phyloP scores from a whole-genome alignment of 2,888 invertebrate genomes.

The Drosophila tripunctata region DNA sequence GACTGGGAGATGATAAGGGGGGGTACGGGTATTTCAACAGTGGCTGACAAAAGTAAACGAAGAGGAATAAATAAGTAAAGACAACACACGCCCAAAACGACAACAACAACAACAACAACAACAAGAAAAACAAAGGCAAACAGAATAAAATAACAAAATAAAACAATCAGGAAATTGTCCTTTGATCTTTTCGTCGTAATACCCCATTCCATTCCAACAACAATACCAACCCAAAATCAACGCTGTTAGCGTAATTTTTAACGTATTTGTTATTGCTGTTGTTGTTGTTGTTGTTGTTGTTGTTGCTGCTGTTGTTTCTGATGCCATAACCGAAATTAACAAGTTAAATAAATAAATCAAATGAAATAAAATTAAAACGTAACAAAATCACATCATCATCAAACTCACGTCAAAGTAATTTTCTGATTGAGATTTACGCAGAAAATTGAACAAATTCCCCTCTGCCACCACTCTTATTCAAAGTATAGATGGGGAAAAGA shows the following conservation, averaged over 20 bases:
- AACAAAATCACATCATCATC: constrained; percentile 49
- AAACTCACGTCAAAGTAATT: constrained; percentile 41
- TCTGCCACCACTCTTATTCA: neutral
- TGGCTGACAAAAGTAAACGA: constrained; percentile 55
- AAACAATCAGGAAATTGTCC: constrained; percentile 79
- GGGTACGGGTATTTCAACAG: neutral
- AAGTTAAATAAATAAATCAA: constrained; percentile 63
- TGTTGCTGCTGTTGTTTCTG: constrained; percentile 42
- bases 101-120: constrained; percentile 33
- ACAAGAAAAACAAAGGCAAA: constrained; percentile 48
- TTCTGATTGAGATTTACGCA: constrained; percentile 42
- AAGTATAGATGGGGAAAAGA: no score
- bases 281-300: constrained; percentile 32
- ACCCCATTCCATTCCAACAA: constrained; percentile 5
- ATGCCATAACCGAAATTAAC: constrained; percentile 69
- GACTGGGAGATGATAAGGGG: neutral
- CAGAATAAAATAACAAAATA: constrained; percentile 75
- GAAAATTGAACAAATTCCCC: neutral
- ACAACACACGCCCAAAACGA: constrained; percentile 57
- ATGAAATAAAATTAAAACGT: constrained; percentile 43
- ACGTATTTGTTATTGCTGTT: constrained; percentile 26
- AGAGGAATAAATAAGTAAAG: constrained; percentile 62
- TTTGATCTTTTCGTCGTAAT: constrained; percentile 67
- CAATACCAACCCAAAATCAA: constrained; percentile 12
- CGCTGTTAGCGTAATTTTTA: constrained; percentile 46